Percentiles rank a stretch among this genome's conserved stretches.
These are phyloP conservation scores for Sminthurinus signatus DNA, from an alignment of 1,140 invertebrate genomes.

Conservation along the genomic window DNA sequence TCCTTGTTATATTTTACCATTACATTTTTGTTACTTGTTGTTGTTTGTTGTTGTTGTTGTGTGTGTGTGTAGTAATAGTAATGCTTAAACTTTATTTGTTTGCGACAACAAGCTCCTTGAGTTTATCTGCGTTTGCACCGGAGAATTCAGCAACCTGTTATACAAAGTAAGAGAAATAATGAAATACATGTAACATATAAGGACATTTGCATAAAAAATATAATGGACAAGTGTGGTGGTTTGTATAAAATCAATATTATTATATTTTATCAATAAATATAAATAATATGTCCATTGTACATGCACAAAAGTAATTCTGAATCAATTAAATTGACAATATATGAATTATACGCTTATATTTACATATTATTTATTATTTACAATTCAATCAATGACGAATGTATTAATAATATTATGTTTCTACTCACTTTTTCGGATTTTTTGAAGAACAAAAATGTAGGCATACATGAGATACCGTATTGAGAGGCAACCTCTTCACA, in stretches of 20 bases:
- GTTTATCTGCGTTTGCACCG: conserved; percentile 69
- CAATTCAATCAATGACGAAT: too few relatives aligned
- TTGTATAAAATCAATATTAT: background rate
- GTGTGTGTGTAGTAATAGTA: too few relatives aligned
- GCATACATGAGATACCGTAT: conserved; percentile 82
- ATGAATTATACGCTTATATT: conserved; percentile 38
- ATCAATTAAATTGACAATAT: background rate
- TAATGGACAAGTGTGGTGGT: background rate
- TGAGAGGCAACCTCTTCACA: conserved; percentile 70
- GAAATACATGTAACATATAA: background rate
- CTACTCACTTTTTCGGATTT: conserved; percentile 59
- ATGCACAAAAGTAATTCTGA: background rate
- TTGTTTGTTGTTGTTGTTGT: too few relatives aligned
- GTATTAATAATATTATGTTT: too few relatives aligned
- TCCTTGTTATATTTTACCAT: too few relatives aligned
- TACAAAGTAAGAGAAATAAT: conserved; percentile 2
- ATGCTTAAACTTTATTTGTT: conserved; percentile 49
- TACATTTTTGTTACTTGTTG: too few relatives aligned
- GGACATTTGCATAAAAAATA: background rate
- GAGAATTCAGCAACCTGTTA: conserved; percentile 60
- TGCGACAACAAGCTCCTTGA: conserved; percentile 58
- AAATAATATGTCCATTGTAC: background rate
- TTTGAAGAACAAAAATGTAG: conserved; percentile 87
- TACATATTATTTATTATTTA: too few relatives aligned
- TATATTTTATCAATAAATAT: background rate